Conservation (phyloP, 35 echinoderm and acorn worm species). For the Apostichopus japonicus region DNA sequence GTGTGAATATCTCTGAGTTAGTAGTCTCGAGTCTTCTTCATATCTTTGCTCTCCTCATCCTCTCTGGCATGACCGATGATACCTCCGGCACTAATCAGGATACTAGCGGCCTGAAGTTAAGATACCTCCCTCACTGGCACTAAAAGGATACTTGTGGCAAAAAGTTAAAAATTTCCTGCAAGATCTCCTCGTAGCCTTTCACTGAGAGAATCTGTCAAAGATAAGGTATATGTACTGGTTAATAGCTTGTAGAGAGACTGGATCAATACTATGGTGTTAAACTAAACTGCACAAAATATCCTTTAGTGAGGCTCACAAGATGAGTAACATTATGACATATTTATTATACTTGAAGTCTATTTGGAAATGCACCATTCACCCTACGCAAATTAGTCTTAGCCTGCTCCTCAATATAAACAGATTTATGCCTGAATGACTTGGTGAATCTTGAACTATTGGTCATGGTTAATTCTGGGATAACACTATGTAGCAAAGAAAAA, state of each 20-base stretch:
- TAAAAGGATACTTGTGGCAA: neutral
- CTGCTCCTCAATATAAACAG: no score
- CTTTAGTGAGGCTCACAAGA: no score
- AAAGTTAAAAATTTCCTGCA: conserved; percentile 9
- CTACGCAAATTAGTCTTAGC: no score
- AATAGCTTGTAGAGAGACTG: no score
- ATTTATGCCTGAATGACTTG: neutral
- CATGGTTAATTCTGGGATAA: neutral
- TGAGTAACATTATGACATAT: no score
- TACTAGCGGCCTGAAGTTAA: neutral
- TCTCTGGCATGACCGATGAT: neutral
- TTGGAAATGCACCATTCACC: no score
- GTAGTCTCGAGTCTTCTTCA: neutral
- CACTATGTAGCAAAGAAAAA: neutral
- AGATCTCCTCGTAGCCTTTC: conserved; percentile 28
- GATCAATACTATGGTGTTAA: no score
- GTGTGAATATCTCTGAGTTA: conserved; percentile 25
- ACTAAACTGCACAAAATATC: no score
- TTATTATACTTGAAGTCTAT: no score
- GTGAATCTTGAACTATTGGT: neutral
- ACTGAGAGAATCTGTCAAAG: conserved; percentile 1
- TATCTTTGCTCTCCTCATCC: neutral
- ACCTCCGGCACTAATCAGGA: neutral
- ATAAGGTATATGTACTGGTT: neutral
- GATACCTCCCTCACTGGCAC: neutral